A percentile compares a stretch with the other conserved stretches of the same genome.
These are phyloP conservation scores for Onychomys leucogaster DNA, from an alignment of 2,797 vertebrate species.

Conservation along the genomic window DNA sequence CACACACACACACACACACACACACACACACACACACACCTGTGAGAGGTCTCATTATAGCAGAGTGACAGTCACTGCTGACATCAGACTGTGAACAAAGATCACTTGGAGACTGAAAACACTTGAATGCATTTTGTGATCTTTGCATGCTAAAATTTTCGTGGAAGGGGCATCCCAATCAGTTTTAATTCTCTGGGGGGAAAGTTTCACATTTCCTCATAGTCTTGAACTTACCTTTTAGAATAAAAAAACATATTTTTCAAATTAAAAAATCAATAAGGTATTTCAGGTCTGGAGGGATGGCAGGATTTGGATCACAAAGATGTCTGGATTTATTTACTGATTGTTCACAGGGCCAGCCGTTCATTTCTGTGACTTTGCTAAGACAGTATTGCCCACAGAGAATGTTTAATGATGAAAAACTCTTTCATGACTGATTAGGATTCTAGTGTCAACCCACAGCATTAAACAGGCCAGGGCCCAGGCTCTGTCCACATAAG, in stretches of 20 bases:
- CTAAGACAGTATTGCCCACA: background rate
- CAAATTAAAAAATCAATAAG: slow-evolving; percentile 64
- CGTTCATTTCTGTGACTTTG: background rate
- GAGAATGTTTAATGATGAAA: slow-evolving; percentile 19
- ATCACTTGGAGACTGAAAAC: background rate
- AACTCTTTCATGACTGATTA: slow-evolving; percentile 11
- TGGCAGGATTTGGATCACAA: slow-evolving; percentile 27
- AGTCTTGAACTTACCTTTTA: slow-evolving; percentile 57
- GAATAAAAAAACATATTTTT: slow-evolving; percentile 55
- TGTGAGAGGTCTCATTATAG: slow-evolving; percentile 41
- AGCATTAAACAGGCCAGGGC: background rate
- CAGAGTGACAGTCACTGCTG: background rate
- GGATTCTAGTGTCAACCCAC: background rate
- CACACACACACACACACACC: background rate
- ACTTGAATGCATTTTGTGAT: slow-evolving; percentile 23
- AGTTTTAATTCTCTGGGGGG: slow-evolving; percentile 33
- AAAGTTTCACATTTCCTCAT: background rate
- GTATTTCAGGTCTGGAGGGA: slow-evolving; percentile 14
- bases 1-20: background rate
- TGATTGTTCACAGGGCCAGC: background rate
- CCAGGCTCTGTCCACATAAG: slow-evolving; percentile 4
- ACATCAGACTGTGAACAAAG: background rate
- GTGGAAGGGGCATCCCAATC: background rate
- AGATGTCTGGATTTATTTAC: slow-evolving; percentile 17
- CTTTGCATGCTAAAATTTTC: slow-evolving; percentile 37